Evolutionary conservation across 1,140 invertebrate species (phyloP), one percentile per base, ranked within the genome.

Genomic region (Ceratina calcarata): DNA sequence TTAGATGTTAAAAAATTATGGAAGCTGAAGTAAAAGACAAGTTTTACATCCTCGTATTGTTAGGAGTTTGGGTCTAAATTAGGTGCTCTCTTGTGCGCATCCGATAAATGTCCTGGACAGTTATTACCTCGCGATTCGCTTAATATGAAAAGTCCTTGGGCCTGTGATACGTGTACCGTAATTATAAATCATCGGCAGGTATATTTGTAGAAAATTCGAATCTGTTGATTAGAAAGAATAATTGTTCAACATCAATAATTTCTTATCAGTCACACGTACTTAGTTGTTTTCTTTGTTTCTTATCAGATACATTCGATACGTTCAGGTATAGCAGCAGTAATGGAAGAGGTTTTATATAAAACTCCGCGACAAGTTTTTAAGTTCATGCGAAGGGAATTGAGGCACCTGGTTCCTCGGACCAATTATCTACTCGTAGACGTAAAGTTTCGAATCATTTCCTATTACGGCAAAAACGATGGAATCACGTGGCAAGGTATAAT

Each of bases 41-140:
- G 37, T 45, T 45, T 45, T 45, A 45, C 10, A 6, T 45, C 7
- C 37, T 45, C 37, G 6, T 0, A 45, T 45, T n/a, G 22, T 53
- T 15, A 91, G 91, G 91, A 92, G 85, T 88, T 79, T 70, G 89
- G 88, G 49, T 86, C 89, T 2, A 71, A 73, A 18, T 67, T 92
- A n/a, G 83, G 87, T n/a, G 89, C 89, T 20, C 67, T 92, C 16
- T 61, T 78, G 27, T 92, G 91, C 60, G 89, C 90, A 1, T 78
- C 82, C 18, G 77, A 88, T 0, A 18, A 79, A 8, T 92, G 91
- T 68, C 64, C 73, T 0, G 90, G 90, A 8, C 65, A 84, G 7
- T 65, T 92, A 49, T 62, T 91, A 37, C 83, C 90, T 3, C 49
- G 61, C n/a, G 64, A 87, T 66, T 80, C 90, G 24, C 67, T 92